Conservation (phyloP, 1,140 invertebrate species). For the Lineus longissimus region DNA sequence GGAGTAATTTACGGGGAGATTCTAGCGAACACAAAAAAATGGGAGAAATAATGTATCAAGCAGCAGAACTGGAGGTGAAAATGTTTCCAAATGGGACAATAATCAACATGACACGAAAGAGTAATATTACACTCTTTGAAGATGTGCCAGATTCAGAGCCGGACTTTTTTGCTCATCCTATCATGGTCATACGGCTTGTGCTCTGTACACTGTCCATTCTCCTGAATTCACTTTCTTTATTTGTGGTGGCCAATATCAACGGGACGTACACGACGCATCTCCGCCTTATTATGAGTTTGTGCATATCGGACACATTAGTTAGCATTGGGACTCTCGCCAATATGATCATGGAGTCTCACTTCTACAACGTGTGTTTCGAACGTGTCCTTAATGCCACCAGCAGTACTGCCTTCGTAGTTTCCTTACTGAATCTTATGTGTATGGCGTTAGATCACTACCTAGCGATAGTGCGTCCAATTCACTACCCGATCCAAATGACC, state of each 20-base stretch:
- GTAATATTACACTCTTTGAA: not conserved
- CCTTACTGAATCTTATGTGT: constrained; percentile 63
- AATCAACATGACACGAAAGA: not conserved
- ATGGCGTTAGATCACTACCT: constrained; percentile 73
- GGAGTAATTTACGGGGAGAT: too few species aligned
- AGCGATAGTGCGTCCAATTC: constrained; percentile 78
- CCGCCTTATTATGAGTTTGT: constrained; percentile 39
- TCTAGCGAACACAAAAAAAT: too few species aligned
- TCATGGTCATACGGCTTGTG: constrained; percentile 25
- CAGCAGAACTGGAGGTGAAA: too few species aligned
- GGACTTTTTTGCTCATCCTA: constrained; percentile 24
- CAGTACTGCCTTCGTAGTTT: constrained; percentile 49
- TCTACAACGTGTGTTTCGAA: constrained; percentile 4
- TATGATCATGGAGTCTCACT: constrained; percentile 19
- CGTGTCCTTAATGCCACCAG: constrained; percentile 24
- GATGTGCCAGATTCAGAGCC: constrained; percentile 12
- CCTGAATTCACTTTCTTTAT: constrained; percentile 29
- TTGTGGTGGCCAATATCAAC: constrained; percentile 27
- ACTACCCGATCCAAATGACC: constrained; percentile 67
- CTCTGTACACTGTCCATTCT: constrained; percentile 27
- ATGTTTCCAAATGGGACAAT: not conserved
- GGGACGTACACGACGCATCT: constrained; percentile 30
- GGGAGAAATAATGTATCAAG: too few species aligned
- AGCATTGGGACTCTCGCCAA: constrained; percentile 29
- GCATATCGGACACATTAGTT: constrained; percentile 35